Conservation (phyloP, 1,140 invertebrate genomes). For the Meloidogyne exigua region DNA sequence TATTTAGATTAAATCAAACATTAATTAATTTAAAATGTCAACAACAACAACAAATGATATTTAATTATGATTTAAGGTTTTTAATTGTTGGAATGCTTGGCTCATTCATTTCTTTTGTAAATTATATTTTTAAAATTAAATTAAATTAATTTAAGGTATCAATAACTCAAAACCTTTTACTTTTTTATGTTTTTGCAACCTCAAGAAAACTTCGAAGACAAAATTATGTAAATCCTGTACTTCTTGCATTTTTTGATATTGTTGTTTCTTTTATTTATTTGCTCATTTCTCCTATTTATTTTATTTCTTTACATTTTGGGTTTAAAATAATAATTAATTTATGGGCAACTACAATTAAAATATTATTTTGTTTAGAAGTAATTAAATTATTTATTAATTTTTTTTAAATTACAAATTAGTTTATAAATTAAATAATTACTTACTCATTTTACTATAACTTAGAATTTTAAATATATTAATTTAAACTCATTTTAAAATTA, state of each 20-base stretch:
- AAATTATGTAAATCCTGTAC: slow-evolving; percentile 57
- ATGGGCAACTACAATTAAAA: slow-evolving; percentile 51
- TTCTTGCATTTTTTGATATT: slow-evolving; percentile 49
- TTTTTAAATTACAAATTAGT: too few relatives aligned
- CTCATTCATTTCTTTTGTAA: slow-evolving; percentile 21
- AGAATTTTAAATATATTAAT: too few relatives aligned
- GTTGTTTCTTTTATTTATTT: slow-evolving; percentile 49
- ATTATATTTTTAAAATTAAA: neutral
- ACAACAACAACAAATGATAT: slow-evolving; percentile 2
- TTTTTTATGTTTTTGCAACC: slow-evolving; percentile 58
- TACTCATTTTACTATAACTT: too few relatives aligned
- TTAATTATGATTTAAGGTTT: slow-evolving; percentile 29
- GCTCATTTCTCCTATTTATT: slow-evolving; percentile 48
- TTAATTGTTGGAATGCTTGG: slow-evolving; percentile 31
- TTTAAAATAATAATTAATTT: slow-evolving; percentile 18
- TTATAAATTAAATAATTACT: too few relatives aligned
- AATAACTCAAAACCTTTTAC: slow-evolving; percentile 43
- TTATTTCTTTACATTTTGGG: slow-evolving; percentile 37
- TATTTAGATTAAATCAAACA: slow-evolving; percentile 5
- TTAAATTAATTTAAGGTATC: slow-evolving; percentile 29
- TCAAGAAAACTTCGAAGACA: slow-evolving; percentile 55
- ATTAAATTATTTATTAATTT: neutral
- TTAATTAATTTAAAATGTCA: neutral
- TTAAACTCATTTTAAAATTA: too few relatives aligned
- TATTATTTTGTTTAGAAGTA: slow-evolving; percentile 53